Evolutionary conservation across 2,888 invertebrate species (phyloP), one percentile per base, ranked within the genome.

Genomic region (Achlya flavicornis): DNA sequence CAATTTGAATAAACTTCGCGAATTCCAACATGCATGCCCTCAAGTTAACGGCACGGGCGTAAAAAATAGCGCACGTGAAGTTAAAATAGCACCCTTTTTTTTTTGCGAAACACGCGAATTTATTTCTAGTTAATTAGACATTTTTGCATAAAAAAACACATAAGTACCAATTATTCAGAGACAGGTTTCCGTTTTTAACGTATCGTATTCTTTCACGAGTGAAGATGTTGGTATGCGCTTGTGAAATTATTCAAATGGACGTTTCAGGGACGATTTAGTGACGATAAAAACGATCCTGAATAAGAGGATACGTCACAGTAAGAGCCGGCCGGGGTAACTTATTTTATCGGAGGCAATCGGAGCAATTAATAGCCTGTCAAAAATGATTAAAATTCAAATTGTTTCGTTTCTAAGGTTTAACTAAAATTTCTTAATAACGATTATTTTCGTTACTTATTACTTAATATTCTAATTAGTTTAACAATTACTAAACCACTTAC

Each of bases 401-500:
- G 12, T 14, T 57, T 3, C n/a, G 16, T 8, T 16, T 19, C 4
- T 7, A 53, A 19, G 19, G 6, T 8, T 19, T 10, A 53, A 19
- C 19, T 53, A 3, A 19, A 7, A 48, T 53, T 53, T 53, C 14
- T 16, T 19, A 10, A n/a, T 10, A 7, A 48, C 16, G n/a, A n/a
- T n/a, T 8, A 1, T 48, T 16, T 16, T 16, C 2, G 0, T 48
- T 6, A 5, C 0, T 16, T 53, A n/a, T 53, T 53, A 48, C 19
- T 46, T n/a, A 46, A n/a, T 46, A n/a, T 46, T 46, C 41, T 41
- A 41, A 53, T 53, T 53, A 53, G 5, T 10, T 7, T 7, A 53
- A 53, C 0, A 14, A 53, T 48, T 38, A 61, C 63, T 62, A 62
- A 35, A 71, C 66, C 62, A 91, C 92, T 91, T 71, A 93, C 93